Conservation (phyloP, 2,888 invertebrate species). For the Philereme vetulata region DNA sequence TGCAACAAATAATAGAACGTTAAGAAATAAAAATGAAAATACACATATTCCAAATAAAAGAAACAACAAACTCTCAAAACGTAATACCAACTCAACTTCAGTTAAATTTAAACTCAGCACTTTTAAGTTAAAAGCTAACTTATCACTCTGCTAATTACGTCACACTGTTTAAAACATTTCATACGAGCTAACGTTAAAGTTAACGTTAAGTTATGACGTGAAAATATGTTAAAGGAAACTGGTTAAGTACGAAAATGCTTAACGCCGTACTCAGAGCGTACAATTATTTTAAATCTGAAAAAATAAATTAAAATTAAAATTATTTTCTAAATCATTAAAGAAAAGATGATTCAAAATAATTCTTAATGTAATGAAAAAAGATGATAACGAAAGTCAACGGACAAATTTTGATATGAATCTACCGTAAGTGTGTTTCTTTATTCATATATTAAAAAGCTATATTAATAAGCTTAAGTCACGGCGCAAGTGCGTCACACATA, state of each 20-base stretch:
- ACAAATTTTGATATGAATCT: no score
- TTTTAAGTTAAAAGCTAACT: slow-evolving; percentile 56
- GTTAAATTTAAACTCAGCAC: slow-evolving; percentile 43
- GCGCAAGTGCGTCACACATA: no score
- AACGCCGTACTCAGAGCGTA: neutral
- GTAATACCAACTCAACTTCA: slow-evolving; percentile 17
- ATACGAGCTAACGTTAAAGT: slow-evolving; percentile 41
- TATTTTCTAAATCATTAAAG: no score
- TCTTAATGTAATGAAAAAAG: no score
- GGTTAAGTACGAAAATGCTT: slow-evolving; percentile 18
- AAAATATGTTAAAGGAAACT: slow-evolving; percentile 55
- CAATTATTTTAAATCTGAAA: no score
- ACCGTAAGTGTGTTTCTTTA: no score
- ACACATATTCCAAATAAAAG: slow-evolving; percentile 8
- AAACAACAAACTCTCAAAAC: slow-evolving; percentile 7
- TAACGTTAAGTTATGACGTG: slow-evolving; percentile 26
- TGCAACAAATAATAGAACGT: no score
- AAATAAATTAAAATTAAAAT: no score
- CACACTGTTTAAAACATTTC: slow-evolving; percentile 66
- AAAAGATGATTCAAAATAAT: no score
- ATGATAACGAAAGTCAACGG: no score
- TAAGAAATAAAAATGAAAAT: neutral
- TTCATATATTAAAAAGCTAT: no score
- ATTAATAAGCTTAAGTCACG: no score
- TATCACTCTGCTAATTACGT: slow-evolving; percentile 62